Evolutionary conservation across 2,888 invertebrate genomes (phyloP).

Genomic region (Lepidochrysops patricia): DNA sequence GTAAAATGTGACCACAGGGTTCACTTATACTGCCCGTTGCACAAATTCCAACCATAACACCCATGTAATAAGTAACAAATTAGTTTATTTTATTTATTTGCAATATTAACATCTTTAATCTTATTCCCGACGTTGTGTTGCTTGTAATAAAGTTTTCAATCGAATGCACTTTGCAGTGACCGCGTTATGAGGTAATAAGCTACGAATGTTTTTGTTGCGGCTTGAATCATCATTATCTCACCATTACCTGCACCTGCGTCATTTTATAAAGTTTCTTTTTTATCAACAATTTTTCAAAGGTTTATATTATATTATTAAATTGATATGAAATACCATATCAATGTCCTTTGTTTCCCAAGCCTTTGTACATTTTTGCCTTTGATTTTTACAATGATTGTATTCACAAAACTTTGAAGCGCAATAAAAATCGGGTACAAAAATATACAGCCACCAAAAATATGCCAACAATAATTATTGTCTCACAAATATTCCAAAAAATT

Average conservation of each 20-base stretch:
- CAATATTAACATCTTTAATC: neutral
- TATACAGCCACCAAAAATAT: no score
- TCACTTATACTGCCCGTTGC: neutral
- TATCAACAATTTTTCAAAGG: neutral
- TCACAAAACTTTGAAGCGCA: no score
- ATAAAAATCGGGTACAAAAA: no score
- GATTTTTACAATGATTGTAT: neutral
- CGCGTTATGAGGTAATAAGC: neutral
- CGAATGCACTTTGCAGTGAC: neutral
- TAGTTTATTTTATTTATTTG: neutral
- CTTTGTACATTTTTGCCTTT: neutral
- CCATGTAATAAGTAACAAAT: neutral
- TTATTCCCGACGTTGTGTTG: no score
- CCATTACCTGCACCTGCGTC: neutral
- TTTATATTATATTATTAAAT: no score
- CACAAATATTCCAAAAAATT: no score
- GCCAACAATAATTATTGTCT: no score
- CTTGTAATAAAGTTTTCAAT: neutral
- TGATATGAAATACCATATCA: neutral
- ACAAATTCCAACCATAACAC: neutral
- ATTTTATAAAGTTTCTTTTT: neutral
- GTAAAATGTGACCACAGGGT: neutral
- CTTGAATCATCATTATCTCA: conserved; percentile 2
- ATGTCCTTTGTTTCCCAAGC: neutral
- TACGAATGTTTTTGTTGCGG: conserved; percentile 6